Evolutionary conservation across 2,113 vertebrate species (phyloP).

Genomic region (Donacobius atricapilla): DNA sequence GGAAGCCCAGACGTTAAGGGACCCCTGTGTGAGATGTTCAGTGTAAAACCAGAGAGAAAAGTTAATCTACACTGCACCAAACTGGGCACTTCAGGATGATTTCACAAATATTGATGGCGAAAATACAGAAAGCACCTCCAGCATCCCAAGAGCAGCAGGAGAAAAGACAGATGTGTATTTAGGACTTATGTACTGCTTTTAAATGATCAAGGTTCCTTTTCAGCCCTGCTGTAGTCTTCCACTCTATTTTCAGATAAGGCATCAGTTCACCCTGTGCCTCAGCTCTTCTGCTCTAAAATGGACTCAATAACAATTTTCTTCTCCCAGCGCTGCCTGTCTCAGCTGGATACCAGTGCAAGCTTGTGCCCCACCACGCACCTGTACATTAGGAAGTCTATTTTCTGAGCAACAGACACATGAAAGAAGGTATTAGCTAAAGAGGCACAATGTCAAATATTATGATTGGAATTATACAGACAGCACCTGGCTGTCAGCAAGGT

Average conservation of each 20-base stretch:
- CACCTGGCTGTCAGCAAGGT: accelerated
- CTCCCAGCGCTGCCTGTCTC: neutral
- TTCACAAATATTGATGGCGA: neutral
- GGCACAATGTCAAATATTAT: neutral
- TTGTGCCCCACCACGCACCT: neutral
- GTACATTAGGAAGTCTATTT: neutral
- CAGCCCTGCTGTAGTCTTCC: neutral
- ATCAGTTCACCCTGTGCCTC: neutral
- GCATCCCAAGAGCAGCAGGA: neutral
- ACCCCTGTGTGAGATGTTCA: slow-evolving; percentile 19
- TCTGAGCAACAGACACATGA: neutral
- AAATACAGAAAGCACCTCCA: neutral
- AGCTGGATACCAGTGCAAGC: neutral
- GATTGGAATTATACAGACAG: neutral
- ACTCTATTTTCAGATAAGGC: neutral
- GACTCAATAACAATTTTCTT: neutral
- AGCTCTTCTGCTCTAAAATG: neutral
- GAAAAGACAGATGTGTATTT: neutral
- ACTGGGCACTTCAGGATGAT: slow-evolving; percentile 25
- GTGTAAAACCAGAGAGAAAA: slow-evolving; percentile 28
- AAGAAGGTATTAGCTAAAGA: neutral
- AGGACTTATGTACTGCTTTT: neutral
- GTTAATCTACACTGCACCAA: neutral
- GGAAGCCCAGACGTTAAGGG: slow-evolving; percentile 74
- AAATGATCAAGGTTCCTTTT: neutral